These are phyloP conservation scores for Pteronotus mesoamericanus DNA, from an alignment of 2,797 vertebrate species.

Conservation along the genomic window DNA sequence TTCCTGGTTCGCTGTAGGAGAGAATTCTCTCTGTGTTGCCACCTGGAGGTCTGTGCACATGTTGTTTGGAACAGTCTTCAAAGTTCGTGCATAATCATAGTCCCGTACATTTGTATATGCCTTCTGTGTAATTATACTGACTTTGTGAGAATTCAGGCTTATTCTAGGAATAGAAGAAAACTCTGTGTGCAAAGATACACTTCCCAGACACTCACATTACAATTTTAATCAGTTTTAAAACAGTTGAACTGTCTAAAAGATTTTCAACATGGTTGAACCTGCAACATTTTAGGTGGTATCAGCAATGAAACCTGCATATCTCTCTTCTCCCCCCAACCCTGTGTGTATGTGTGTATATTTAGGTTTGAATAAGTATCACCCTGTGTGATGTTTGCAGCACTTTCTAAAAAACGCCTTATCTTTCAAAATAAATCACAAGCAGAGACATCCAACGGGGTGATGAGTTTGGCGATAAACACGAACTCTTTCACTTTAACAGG, in stretches of 20 bases:
- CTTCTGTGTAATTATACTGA: conserved; percentile 69
- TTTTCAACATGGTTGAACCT: conserved; percentile 53
- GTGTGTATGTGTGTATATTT: neutral
- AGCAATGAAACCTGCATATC: neutral
- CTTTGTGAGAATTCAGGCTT: conserved; percentile 45
- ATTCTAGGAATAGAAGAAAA: conserved; percentile 66
- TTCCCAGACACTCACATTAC: conserved; percentile 23
- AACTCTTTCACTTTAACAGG: neutral
- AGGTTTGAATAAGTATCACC: neutral
- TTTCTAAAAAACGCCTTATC: neutral
- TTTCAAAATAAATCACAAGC: conserved; percentile 25
- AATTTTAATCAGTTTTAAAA: conserved; percentile 42
- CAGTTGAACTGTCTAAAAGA: conserved; percentile 18
- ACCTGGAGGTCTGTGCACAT: conserved; percentile 36
- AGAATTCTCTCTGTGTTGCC: conserved; percentile 33
- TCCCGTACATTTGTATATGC: conserved; percentile 53
- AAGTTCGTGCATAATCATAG: conserved; percentile 69
- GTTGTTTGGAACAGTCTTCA: conserved; percentile 68
- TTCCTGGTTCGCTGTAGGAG: conserved; percentile 45
- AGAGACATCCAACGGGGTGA: neutral
- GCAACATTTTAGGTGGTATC: conserved; percentile 4
- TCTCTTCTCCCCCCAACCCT: neutral
- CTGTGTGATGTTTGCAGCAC: neutral
- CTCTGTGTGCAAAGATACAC: conserved; percentile 41
- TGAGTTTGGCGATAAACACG: neutral